Conservation (phyloP, 2,888 invertebrate species). For the Digitonthophagus gazella region DNA sequence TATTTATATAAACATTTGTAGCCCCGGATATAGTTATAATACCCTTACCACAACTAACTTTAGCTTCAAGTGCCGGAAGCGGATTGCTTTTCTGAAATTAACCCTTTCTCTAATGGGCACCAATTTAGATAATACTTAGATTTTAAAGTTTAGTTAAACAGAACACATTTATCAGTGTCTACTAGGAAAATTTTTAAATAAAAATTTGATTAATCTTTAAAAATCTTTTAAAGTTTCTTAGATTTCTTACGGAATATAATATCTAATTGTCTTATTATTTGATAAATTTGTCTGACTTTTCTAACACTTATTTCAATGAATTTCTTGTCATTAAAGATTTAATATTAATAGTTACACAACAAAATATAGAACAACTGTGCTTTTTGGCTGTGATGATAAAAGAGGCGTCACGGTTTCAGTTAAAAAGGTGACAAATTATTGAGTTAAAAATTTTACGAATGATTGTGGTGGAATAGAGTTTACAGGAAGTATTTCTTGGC, state of each 20-base stretch:
- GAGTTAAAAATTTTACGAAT: too few species aligned
- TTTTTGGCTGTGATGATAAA: background rate
- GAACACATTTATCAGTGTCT: too few species aligned
- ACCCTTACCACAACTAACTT: background rate
- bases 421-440: background rate
- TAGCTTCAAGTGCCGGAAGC: background rate
- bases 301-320: background rate
- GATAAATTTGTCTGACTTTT: background rate
- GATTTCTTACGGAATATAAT: too few species aligned
- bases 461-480: too few species aligned
- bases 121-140: too few species aligned
- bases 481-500: too few species aligned
- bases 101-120: background rate
- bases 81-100: background rate
- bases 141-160: too few species aligned
- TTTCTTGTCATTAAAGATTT: too few species aligned
- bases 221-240: too few species aligned
- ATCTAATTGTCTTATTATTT: too few species aligned
- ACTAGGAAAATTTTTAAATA: too few species aligned
- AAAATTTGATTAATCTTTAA: too few species aligned
- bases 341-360: background rate
- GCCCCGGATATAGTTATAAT: background rate
- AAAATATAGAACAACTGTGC: background rate
- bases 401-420: background rate
- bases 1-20: constrained; percentile 2